Evolutionary conservation across 2,797 vertebrate genomes (phyloP), one percentile per base, ranked within the genome.

Genomic region (Lutjanus argentimaculatus): DNA sequence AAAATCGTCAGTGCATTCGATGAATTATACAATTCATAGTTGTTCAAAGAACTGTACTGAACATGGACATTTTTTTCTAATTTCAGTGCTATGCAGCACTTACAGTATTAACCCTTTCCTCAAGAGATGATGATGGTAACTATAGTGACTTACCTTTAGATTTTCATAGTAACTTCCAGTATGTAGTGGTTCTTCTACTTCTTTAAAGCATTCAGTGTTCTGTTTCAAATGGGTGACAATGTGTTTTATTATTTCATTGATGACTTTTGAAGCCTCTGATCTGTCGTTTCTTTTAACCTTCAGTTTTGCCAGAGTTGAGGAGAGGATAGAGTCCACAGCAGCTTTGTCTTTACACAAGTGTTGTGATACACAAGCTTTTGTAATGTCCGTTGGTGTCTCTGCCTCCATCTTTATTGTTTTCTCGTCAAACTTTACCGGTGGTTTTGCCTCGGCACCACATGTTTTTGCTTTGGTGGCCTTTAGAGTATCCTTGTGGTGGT

Each of bases 81-180:
- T 30, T 0, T 4, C 0, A 65, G 7, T 45, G 6, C 4, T 17
- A 19, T 36, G 58, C 9, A 51, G 49, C 14, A 17, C 11, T 69
- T 36, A n/a, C n/a, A n/a, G n/a, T n/a, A 36, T 36, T 36, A 7
- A 21, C 22, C 25, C 2, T 72, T 42, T 55, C 6, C 9, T 55
- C 1, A 61, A 36, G 5, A 62, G 2, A 17, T 42, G 22, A 51
- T 64, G 1, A 36, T 36, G 30, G 30, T 36, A 48, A 62, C 9
- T 59, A 10, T 19, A 42, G 6, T 22, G 19, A 79, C 88, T 86
- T 83, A 95, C 95, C 88, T 96, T 95, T 7, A 95, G 9, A 48
- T 94, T 75, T 88, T 96, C 95, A 74, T 95, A 95, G 79, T 94
- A 94, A 72, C 95, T 95, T 65, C 94, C 95, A 36, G 94, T 94